Evolutionary conservation across 2,797 vertebrate genomes (phyloP).

Genomic region (Hephaestus fuliginosus): DNA sequence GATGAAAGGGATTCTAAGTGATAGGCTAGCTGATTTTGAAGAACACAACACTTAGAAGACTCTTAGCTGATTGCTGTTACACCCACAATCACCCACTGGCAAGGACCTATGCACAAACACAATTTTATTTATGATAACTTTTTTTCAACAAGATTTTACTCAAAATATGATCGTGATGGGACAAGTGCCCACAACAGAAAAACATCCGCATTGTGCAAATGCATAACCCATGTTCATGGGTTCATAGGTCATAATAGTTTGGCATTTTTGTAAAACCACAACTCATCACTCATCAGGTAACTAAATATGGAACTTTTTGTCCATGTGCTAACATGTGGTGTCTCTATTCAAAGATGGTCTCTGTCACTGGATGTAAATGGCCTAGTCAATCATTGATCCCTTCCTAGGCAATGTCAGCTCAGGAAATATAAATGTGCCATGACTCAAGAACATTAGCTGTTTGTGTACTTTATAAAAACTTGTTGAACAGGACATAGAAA

Average conservation of each 20-base stretch:
- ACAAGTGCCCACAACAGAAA: not conserved
- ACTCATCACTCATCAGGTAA: not conserved
- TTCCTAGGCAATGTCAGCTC: not conserved
- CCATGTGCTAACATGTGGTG: not conserved
- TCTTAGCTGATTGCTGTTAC: conserved; percentile 69
- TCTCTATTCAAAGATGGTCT: not conserved
- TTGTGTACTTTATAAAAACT: not conserved
- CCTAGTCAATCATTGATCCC: not conserved
- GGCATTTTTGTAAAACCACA: not conserved
- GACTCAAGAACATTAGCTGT: not conserved
- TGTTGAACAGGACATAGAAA: not conserved
- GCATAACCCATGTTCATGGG: not conserved
- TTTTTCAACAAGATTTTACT: not conserved
- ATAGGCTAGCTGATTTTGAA: conserved; percentile 69
- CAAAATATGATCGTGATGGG: conserved; percentile 14
- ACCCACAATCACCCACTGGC: conserved; percentile 53
- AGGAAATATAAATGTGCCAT: too few species aligned
- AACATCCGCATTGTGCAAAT: conserved; percentile 6
- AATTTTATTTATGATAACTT: conserved; percentile 27
- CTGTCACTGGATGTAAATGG: not conserved
- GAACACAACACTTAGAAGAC: conserved; percentile 55
- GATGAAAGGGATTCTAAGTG: conserved; percentile 60
- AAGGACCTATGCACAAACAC: conserved; percentile 18
- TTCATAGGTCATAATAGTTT: too few species aligned
- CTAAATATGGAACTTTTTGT: not conserved